Evolutionary conservation across 1,140 invertebrate genomes (phyloP), one percentile per base, ranked within the genome.

Genomic region (Armadillidium nasatum): DNA sequence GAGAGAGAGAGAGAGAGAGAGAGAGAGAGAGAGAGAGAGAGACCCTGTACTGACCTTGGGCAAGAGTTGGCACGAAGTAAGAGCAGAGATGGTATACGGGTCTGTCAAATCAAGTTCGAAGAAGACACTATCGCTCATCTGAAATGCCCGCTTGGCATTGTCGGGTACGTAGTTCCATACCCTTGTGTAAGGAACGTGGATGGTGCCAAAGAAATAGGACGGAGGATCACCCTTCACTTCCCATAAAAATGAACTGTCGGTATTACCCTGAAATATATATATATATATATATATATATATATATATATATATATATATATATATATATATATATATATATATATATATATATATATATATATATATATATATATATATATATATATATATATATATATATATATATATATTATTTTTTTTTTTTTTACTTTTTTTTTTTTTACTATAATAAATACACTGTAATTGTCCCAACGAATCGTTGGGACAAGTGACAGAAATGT

Each of bases 201-300:
- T 88, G 45, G 88, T 88, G 23, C 88, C 88, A 82, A 88, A 89
- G 77, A 89, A 86, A 82, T 88, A 89, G 0, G 88, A 86, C 7
- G 87, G 84, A 11, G 87, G 87, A 71, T 85, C 74, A 1, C 81
- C 72, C 50, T 82, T 80, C 60, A 83, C 80, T 73, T 79, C 76
- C 83, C 82, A 84, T 46, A 84, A 77, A 78, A 83, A 83, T 23
- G 83, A 84, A 0, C 77, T 76, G 13, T 80, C 77, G 43, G 78
- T 73, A 68, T 71, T 76, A 43, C 76, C 77, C 79, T 80, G 77
- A 15, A 60, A 60, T 3, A 33, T 3, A 33, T 6, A 33, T 33
- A 33, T 33, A 33, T 33, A 60, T 60, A 60, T 60, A 60, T 60
- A 60, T 60, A 60, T 60, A 60, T 60, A 60, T 60, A 60, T 60